A percentile compares a stretch with the other conserved stretches of the same genome.
Conservation (phyloP, 2,797 vertebrate species). For the Lepilemur septentrionalis region DNA sequence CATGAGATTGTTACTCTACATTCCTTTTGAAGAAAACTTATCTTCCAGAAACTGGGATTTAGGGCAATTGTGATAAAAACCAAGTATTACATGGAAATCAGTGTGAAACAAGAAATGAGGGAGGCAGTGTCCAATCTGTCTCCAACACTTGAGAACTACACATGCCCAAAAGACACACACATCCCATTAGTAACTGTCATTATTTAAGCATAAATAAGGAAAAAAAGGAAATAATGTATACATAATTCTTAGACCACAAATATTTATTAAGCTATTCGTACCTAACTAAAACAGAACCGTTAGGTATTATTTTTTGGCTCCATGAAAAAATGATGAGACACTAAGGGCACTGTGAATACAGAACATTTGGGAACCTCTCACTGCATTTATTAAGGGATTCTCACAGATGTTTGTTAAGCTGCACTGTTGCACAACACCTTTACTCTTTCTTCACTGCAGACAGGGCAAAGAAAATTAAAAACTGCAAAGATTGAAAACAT, state of each 20-base stretch:
- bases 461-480: not conserved
- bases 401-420: not conserved
- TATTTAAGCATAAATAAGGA: not conserved
- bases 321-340: not conserved
- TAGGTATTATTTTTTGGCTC: not conserved
- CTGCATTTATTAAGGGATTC: not conserved
- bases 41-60: not conserved
- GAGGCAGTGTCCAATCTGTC: not conserved
- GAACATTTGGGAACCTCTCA: not conserved
- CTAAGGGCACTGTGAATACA: not conserved
- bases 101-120: not conserved
- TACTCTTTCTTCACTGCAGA: not conserved
- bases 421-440: not conserved
- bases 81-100: not conserved
- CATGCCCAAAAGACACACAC: not conserved
- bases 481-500: not conserved
- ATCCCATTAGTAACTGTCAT: not conserved
- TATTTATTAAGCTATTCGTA: not conserved
- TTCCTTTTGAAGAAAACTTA: not conserved
- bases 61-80: not conserved
- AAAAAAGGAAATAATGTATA: not conserved
- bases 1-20: not conserved
- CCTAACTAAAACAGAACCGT: not conserved
- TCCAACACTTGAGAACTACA: not conserved
- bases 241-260: not conserved